A percentile compares a stretch with the other conserved stretches of the same genome.
phyloP scores from a whole-genome alignment of 2,113 vertebrate genomes.

The Emberiza fucata region DNA sequence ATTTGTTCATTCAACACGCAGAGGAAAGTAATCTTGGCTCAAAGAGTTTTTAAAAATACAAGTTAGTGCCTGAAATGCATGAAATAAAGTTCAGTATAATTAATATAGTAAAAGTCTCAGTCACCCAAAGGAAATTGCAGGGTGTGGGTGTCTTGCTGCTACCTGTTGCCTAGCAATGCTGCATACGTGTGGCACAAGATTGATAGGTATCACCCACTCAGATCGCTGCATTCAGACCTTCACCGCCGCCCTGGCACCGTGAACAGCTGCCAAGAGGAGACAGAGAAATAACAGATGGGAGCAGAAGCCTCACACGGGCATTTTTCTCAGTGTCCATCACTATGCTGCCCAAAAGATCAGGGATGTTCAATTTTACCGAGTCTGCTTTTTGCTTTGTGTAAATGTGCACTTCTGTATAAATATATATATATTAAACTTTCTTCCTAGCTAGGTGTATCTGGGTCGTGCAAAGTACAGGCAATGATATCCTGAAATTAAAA shows the following conservation, averaged over 20 bases:
- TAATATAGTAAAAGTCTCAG: slow-evolving; percentile 70
- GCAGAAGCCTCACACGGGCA: background rate
- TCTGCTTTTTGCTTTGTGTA: background rate
- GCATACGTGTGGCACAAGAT: slow-evolving; percentile 61
- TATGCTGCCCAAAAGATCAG: background rate
- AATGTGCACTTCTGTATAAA: background rate
- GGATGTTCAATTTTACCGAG: background rate
- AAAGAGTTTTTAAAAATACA: slow-evolving; percentile 28
- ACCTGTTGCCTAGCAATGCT: slow-evolving; percentile 71
- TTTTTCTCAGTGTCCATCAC: background rate
- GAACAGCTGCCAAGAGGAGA: slow-evolving; percentile 20
- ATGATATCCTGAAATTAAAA: slow-evolving; percentile 63
- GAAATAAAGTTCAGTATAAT: slow-evolving; percentile 63
- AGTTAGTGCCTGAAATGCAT: slow-evolving; percentile 27
- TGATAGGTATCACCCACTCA: slow-evolving; percentile 73
- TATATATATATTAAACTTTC: background rate
- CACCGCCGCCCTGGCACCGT: background rate
- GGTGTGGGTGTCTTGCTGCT: slow-evolving; percentile 58
- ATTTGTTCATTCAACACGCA: slow-evolving; percentile 6
- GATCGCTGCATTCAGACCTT: slow-evolving; percentile 67
- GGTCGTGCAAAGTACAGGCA: slow-evolving; percentile 30
- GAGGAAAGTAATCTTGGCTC: slow-evolving; percentile 41
- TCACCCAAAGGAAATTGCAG: slow-evolving; percentile 68
- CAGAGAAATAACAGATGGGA: slow-evolving; percentile 29
- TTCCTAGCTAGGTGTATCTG: slow-evolving; percentile 24